Conservation (phyloP, 2,888 invertebrate genomes). For the Cosmopolites sordidus region DNA sequence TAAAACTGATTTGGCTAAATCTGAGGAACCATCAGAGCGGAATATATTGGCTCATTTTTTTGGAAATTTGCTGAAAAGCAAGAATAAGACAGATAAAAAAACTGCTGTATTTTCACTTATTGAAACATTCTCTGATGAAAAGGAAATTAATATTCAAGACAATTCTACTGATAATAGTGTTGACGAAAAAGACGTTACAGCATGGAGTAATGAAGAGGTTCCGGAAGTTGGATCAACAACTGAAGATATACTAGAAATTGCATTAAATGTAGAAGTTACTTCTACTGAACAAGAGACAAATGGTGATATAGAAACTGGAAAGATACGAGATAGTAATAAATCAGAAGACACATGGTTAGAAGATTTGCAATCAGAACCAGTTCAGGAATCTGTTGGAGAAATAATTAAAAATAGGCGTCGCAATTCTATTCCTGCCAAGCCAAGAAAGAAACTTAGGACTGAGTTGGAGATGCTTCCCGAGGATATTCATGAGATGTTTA, state of each 20-base stretch:
- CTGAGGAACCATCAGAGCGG: constrained; percentile 32
- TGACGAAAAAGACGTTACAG: constrained; percentile 33
- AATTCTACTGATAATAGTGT: constrained; percentile 54
- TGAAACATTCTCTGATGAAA: constrained; percentile 35
- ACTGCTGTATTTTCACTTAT: constrained; percentile 36
- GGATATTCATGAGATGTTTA: constrained; percentile 68
- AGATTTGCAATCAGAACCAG: constrained; percentile 27
- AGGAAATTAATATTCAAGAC: constrained; percentile 53
- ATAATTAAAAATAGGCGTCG: constrained; percentile 34
- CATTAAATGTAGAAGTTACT: neutral
- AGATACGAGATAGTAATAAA: constrained; percentile 14
- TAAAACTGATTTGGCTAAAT: constrained; percentile 11
- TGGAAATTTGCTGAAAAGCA: constrained; percentile 35
- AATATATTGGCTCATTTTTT: constrained; percentile 38
- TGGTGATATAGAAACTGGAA: constrained; percentile 20
- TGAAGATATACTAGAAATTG: constrained; percentile 11
- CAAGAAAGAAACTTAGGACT: constrained; percentile 45
- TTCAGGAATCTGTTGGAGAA: constrained; percentile 32
- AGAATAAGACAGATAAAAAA: constrained; percentile 37
- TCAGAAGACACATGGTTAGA: neutral
- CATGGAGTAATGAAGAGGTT: constrained; percentile 17
- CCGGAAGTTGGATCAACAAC: constrained; percentile 25
- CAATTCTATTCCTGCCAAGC: constrained; percentile 13
- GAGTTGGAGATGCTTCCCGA: constrained; percentile 64
- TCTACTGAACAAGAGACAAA: constrained; percentile 1